Percentiles rank a stretch among this genome's conserved stretches.
phyloP scores from a whole-genome alignment of 2,888 invertebrate genomes.

The Andrena praecox region DNA sequence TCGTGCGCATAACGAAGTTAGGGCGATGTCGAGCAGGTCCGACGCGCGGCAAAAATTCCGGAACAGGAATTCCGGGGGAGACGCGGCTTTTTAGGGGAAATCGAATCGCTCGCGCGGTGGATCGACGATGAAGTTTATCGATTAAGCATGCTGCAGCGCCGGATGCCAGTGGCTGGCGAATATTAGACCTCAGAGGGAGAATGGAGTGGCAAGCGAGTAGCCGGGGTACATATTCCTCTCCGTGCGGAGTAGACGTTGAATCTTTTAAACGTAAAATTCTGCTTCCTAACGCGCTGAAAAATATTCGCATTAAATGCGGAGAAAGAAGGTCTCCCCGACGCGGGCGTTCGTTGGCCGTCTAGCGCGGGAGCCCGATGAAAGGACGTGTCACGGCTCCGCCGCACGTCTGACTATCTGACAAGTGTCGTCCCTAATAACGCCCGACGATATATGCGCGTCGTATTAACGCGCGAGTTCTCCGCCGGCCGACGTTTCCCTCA shows the following conservation, averaged over 20 bases:
- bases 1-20: constrained; percentile 41
- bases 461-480: constrained; percentile 34
- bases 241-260: not conserved
- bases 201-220: too few relatives aligned
- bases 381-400: not conserved
- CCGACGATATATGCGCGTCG: constrained; percentile 15
- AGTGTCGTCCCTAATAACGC: constrained; percentile 47
- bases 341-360: not conserved
- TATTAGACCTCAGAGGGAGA: not conserved
- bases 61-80: not conserved
- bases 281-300: not conserved
- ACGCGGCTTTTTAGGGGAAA: not conserved
- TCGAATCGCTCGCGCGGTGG: not conserved
- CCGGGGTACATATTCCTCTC: too few relatives aligned
- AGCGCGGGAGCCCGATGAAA: not conserved
- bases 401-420: constrained; percentile 34
- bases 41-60: constrained; percentile 14
- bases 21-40: not conserved
- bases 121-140: not conserved
- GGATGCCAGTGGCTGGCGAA: not conserved
- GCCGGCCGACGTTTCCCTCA: constrained; percentile 13
- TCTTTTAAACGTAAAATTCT: not conserved
- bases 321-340: not conserved
- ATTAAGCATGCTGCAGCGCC: not conserved
- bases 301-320: constrained; percentile 8